These are phyloP conservation scores for Atrina japonica DNA, from an alignment of 2,888 invertebrate species.

Conservation along the genomic window DNA sequence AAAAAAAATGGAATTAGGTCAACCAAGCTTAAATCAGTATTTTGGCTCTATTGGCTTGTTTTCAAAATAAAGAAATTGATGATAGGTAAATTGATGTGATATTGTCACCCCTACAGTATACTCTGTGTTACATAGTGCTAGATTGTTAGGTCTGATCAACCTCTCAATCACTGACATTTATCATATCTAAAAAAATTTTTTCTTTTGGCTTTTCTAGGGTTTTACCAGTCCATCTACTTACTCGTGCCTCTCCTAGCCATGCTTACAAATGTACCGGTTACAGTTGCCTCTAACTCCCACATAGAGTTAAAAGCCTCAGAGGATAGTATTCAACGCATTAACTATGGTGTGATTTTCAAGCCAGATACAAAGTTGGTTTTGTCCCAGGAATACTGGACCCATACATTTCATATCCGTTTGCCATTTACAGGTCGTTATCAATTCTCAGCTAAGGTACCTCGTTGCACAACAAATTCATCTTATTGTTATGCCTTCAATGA, in stretches of 20 bases:
- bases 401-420: constrained; percentile 12
- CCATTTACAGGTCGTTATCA: background rate
- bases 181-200: background rate
- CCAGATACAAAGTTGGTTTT: background rate
- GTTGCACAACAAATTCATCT: background rate
- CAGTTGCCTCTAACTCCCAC: background rate
- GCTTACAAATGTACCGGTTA: background rate
- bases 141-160: too few relatives aligned
- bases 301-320: background rate
- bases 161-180: too few relatives aligned
- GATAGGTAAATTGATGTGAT: too few relatives aligned
- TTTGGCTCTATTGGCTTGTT: too few relatives aligned
- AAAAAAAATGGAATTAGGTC: too few relatives aligned
- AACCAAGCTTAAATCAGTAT: too few relatives aligned
- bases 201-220: background rate
- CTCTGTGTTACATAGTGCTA: too few relatives aligned
- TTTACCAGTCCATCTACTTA: too few relatives aligned
- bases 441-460: background rate
- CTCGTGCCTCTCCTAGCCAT: background rate
- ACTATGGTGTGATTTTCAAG: background rate
- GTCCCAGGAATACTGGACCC: too few relatives aligned
- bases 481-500: constrained; percentile 4
- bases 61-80: too few relatives aligned
- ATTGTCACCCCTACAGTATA: too few relatives aligned
- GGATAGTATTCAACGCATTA: background rate